phyloP scores from a whole-genome alignment of 2,797 vertebrate species.

The Heterohyrax brucei region DNA sequence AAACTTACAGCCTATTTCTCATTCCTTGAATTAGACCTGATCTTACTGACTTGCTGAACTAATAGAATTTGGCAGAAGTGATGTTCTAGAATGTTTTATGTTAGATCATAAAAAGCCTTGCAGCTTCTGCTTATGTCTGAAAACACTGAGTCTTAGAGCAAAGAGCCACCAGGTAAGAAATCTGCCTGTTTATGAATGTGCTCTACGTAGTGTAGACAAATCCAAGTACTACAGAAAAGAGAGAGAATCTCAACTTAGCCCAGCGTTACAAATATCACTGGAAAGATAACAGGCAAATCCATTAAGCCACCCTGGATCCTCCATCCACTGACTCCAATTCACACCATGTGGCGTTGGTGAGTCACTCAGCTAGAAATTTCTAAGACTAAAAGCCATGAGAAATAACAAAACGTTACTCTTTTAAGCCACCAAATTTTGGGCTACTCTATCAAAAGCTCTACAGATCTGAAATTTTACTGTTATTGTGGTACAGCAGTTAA shows the following conservation, averaged over 20 bases:
- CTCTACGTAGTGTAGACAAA: conserved; percentile 2
- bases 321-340: background rate
- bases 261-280: background rate
- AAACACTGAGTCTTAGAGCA: background rate
- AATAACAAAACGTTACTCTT: background rate
- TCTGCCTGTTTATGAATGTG: background rate
- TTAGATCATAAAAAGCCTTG: background rate
- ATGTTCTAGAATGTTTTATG: background rate
- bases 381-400: background rate
- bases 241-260: background rate
- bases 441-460: conserved; percentile 8
- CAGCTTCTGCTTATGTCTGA: background rate
- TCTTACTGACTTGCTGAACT: background rate
- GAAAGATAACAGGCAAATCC: background rate
- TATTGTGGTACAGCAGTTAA: background rate
- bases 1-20: background rate
- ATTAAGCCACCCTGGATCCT: background rate
- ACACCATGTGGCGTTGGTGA: background rate
- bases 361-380: conserved; percentile 39
- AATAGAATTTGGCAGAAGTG: conserved; percentile 13
- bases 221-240: background rate
- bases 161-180: background rate
- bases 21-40: background rate
- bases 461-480: background rate
- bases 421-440: background rate